Percentiles rank a stretch among this genome's conserved stretches.
Conservation (phyloP, 2,113 vertebrate species). For the Osmerus eperlanus region DNA sequence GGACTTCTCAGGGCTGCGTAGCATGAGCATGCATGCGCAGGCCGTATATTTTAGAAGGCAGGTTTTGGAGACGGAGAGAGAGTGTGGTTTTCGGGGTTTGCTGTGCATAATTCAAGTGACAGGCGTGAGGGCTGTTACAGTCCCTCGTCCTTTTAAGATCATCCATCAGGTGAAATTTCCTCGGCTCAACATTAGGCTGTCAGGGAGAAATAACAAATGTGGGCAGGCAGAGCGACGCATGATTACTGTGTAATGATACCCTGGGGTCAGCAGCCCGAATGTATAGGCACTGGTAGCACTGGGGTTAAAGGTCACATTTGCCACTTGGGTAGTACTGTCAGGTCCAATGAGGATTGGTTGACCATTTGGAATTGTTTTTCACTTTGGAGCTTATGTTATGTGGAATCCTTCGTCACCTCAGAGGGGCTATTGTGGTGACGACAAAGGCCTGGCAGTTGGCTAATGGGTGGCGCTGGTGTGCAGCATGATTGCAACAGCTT, state of each 20-base stretch:
- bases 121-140: slow-evolving; percentile 38
- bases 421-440: too few species aligned
- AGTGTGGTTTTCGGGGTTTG: slow-evolving; percentile 37
- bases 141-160: slow-evolving; percentile 46
- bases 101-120: slow-evolving; percentile 54
- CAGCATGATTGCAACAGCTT: slow-evolving; percentile 4
- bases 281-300: slow-evolving; percentile 8
- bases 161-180: slow-evolving; percentile 66
- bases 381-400: too few species aligned
- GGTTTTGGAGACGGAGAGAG: slow-evolving; percentile 32
- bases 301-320: slow-evolving; percentile 13
- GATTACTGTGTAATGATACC: slow-evolving; percentile 63
- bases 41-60: slow-evolving; percentile 28
- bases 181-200: slow-evolving; percentile 59
- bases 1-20: slow-evolving; percentile 35
- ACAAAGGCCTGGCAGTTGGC: too few species aligned
- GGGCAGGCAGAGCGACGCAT: slow-evolving; percentile 52
- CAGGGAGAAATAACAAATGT: slow-evolving; percentile 63
- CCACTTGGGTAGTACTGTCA: too few species aligned
- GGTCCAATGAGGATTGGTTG: not conserved
- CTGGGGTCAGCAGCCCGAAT: slow-evolving; percentile 39
- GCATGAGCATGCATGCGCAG: slow-evolving; percentile 10
- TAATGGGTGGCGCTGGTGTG: not conserved
- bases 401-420: too few species aligned
- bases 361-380: too few species aligned